Evolutionary conservation across 2,113 vertebrate genomes (phyloP).

Genomic region (Nannobrachium achirus): DNA sequence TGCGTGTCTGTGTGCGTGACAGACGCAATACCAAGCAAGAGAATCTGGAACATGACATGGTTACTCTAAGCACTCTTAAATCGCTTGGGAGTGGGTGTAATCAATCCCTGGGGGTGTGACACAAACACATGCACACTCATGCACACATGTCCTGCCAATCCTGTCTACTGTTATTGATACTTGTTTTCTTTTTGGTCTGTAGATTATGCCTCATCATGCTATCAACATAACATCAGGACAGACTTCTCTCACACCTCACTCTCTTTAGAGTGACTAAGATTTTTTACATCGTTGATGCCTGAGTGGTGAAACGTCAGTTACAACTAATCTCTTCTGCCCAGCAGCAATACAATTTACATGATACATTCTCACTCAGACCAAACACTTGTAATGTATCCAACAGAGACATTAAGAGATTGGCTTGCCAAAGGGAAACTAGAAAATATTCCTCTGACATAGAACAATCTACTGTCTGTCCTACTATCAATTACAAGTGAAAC

Average conservation of each 20-base stretch:
- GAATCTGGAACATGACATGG: background rate
- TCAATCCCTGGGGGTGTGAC: background rate
- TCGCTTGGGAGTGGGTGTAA: background rate
- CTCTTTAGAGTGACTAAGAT: background rate
- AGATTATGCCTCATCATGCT: too few species aligned
- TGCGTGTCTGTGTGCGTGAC: background rate
- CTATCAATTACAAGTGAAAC: background rate
- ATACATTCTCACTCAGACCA: background rate
- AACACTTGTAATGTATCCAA: background rate
- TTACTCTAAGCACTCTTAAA: background rate
- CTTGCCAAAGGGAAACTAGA: background rate
- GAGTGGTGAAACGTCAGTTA: background rate
- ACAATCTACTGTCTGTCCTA: background rate
- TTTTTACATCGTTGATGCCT: background rate
- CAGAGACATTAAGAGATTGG: slow-evolving; percentile 11
- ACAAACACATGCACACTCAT: too few species aligned
- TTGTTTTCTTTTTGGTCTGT: background rate
- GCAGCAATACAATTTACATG: slow-evolving; percentile 2
- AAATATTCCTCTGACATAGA: background rate
- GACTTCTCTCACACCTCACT: background rate
- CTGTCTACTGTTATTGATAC: background rate
- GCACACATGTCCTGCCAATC: too few species aligned
- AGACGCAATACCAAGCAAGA: background rate
- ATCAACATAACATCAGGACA: background rate
- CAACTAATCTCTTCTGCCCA: background rate